Percentiles rank a stretch among this genome's conserved stretches.
Evolutionary conservation across 2,797 vertebrate species (phyloP).

Genomic region (Salmo trutta): DNA sequence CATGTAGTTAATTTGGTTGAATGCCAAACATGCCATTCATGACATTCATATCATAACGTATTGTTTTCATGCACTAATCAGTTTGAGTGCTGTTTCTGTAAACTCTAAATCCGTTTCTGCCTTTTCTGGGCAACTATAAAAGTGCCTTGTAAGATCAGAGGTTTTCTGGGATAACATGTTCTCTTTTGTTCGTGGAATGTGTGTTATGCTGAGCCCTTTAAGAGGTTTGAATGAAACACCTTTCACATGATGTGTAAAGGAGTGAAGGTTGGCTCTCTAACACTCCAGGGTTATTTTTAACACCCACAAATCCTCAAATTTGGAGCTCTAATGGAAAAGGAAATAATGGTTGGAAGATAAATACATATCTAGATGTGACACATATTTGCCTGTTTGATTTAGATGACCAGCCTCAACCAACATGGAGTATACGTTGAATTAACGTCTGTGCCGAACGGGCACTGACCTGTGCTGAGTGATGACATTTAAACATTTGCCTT

Average conservation of each 20-base stretch:
- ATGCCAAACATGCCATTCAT: too few species aligned
- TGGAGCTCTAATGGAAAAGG: constrained; percentile 47
- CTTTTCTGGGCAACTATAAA: too few species aligned
- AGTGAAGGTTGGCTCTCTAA: not conserved
- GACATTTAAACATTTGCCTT: not conserved
- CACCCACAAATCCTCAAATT: constrained; percentile 42
- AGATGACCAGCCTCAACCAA: constrained; percentile 23
- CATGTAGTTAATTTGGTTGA: too few species aligned
- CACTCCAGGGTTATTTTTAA: constrained; percentile 4
- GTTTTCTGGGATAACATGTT: too few species aligned
- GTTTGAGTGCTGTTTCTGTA: too few species aligned
- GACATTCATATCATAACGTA: too few species aligned
- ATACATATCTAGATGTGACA: constrained; percentile 56
- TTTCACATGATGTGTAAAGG: not conserved
- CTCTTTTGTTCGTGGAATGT: not conserved
- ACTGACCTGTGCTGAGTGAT: not conserved
- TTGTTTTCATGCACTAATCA: too few species aligned
- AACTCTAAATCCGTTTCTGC: too few species aligned
- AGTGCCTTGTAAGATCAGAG: too few species aligned
- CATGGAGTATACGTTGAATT: too few species aligned
- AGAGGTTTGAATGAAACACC: not conserved
- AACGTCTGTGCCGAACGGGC: too few species aligned
- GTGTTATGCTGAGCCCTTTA: not conserved
- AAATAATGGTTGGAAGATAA: constrained; percentile 63
- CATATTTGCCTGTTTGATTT: constrained; percentile 57